Evolutionary conservation across 2,113 vertebrate species (phyloP), one percentile per base, ranked within the genome.

Genomic region (Brachyhypopomus gauderio): DNA sequence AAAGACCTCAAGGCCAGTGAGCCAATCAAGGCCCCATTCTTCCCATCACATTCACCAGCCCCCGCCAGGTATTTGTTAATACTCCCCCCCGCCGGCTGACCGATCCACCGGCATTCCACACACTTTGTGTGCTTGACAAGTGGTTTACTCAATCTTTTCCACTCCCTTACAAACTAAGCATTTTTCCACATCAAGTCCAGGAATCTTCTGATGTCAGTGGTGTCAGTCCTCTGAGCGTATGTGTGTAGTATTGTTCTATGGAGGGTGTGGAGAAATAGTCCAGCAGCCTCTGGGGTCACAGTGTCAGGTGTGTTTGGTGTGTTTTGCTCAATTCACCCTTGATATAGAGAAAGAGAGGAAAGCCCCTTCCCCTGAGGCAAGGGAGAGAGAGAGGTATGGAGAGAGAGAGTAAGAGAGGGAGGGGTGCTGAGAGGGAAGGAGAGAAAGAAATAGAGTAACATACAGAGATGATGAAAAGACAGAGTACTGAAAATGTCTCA

Each of bases 281-380:
- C 48, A 25, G n/a, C 74, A 52, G 80, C 72, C 84, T 85, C 22
- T 38, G 2, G 67, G 77, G 80, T 80, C 72, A 55, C 4, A 48
- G 23, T 72, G 72, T 85, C 72, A 80, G 82, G 72, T 73, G 75
- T 83, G 85, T 83, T 85, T 86, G 80, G 83, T 86, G 83, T 86
- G 85, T 70, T 11, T 63, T 67, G 36, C 56, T 70, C 55, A 56
- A 74, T 71, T 77, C 66, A 59, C 36, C 34, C 64, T 52, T 11
- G 45, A 52, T 64, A 52, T 12, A 52, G 45, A 52, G 45, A 52
- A 11, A 52, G 9, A 14, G 45, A 11, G 45, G 12, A 14, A 11
- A 14, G 45, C 11, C 2, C 45, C 36, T 71, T 60, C 38, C 25
- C 48, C 45, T 45, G 6, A 69, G 34, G 34, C 3, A 66, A 36